Evolutionary conservation across 2,888 invertebrate species (phyloP), one percentile per base, ranked within the genome.

Genomic region (Tenthredo notha): DNA sequence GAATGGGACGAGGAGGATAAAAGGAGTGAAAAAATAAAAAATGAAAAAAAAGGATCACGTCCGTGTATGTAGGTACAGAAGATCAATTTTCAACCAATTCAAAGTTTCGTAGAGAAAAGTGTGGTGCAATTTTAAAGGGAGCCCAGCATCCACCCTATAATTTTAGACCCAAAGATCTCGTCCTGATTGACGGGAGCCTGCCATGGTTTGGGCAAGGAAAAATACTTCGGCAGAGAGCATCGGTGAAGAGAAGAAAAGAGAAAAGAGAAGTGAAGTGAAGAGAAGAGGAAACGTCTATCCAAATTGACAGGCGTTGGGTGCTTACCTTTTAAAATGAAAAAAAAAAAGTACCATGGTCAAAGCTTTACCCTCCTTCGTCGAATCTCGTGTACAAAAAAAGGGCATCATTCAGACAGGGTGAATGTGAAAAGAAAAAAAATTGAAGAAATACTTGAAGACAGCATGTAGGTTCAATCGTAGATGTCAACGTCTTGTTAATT

Each of bases 141-240:
- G 70, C 85, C 72, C 58, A 25, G 5, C 74, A 85, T 77, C 67
- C 61, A 85, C 85, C 85, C 85, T 85, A 82, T 85, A 85, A 85
- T 85, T 85, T 85, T 67, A 85, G 85, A 61, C 85, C 65, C 70
- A 82, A 77, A 85, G 84, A 84, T 84, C 84, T 75, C 54, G 21
- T 82, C 70, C 54, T 82, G 85, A 85, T 77, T 85, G 85, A 85
- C 85, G 85, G 58, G 85, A 85, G 67, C 50, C 83, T 61, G 80
- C 58, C 58, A 54, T 33, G 54, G 80, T 21, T 61, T 47, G 40
- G 67, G 67, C 40, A 29, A 83, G 65, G 67, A 50, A 47, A 18
- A 77, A 77, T 12, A 67, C 40, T 67, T 33, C 33, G 67, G 33
- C 50, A 37, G 50, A 15, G 50, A 77, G 77, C 29, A 15, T 15